A percentile compares a stretch with the other conserved stretches of the same genome.
Conservation (phyloP, 2,797 vertebrate species). For the Oophaga sylvatica region DNA sequence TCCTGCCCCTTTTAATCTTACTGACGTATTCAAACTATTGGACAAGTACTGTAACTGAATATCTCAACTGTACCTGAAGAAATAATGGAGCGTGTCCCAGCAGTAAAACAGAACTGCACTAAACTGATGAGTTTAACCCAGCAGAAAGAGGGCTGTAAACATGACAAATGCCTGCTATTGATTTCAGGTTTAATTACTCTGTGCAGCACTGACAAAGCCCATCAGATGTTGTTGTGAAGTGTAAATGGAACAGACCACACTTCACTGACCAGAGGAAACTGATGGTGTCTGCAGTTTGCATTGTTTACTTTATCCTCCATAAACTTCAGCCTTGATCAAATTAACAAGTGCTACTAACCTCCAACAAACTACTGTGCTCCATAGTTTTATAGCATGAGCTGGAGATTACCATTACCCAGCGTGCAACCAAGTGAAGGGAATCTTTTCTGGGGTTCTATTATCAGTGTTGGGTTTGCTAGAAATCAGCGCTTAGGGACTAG, state of each 20-base stretch:
- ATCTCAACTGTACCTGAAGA: constrained; percentile 98
- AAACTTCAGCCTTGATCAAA: constrained; percentile 93
- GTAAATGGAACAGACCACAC: constrained; percentile 99
- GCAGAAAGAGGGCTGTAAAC: constrained; percentile 99
- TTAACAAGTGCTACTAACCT: constrained; percentile 88
- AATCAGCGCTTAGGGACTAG: not conserved
- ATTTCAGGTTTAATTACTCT: constrained; percentile 99
- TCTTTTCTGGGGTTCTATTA: not conserved
- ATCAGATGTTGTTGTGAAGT: constrained; percentile 99
- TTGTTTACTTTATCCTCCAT: constrained; percentile 96
- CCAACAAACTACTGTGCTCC: constrained; percentile 79
- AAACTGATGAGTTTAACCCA: constrained; percentile 99
- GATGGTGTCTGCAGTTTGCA: constrained; percentile 98
- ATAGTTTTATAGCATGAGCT: constrained; percentile 81
- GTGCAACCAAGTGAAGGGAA: constrained; percentile 65
- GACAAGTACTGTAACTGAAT: constrained; percentile 86
- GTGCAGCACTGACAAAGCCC: constrained; percentile 99
- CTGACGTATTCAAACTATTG: constrained; percentile 87
- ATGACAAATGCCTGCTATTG: constrained; percentile 99
- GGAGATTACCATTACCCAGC: constrained; percentile 75
- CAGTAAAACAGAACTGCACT: constrained; percentile 99
- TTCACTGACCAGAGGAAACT: constrained; percentile 99
- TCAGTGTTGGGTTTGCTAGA: not conserved
- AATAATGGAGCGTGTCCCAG: constrained; percentile 99
- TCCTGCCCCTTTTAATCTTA: constrained; percentile 86